Evolutionary conservation across 2,888 invertebrate genomes (phyloP).

Genomic region (Lasioglossum lativentre): DNA sequence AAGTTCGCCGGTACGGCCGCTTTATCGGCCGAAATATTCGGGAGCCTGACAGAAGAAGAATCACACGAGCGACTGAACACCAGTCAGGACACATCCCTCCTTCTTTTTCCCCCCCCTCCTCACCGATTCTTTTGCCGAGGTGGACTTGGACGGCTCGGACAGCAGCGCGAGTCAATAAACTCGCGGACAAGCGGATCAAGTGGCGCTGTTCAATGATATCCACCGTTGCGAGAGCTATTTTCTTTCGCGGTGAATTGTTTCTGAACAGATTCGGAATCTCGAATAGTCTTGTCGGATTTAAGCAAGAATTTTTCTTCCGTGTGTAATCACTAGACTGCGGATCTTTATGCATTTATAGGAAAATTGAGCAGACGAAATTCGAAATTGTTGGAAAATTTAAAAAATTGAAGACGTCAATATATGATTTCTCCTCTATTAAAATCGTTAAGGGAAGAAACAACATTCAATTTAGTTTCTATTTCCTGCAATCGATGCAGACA

Average conservation of each 20-base stretch:
- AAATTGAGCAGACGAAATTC: too few relatives aligned
- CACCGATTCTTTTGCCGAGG: not conserved
- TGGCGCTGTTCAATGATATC: conserved; percentile 34
- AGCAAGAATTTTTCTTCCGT: not conserved
- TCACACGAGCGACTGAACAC: conserved; percentile 42
- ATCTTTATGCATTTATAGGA: too few relatives aligned
- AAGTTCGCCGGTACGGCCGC: conserved; percentile 36
- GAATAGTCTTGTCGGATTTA: not conserved
- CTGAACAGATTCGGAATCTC: not conserved
- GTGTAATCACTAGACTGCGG: not conserved
- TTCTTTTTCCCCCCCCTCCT: not conserved
- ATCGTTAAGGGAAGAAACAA: too few relatives aligned
- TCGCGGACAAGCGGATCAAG: conserved; percentile 25
- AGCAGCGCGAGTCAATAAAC: conserved; percentile 44
- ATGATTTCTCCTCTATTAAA: too few relatives aligned
- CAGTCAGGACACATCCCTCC: not conserved
- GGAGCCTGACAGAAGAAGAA: conserved; percentile 30
- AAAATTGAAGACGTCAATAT: too few relatives aligned
- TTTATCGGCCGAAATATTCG: conserved; percentile 49
- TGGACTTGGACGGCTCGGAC: conserved; percentile 1
- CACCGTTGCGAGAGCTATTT: not conserved
- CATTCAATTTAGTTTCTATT: too few relatives aligned
- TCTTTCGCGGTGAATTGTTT: not conserved
- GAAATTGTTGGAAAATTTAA: too few relatives aligned
- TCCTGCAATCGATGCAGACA: too few relatives aligned